Evolutionary conservation across 1,140 invertebrate genomes (phyloP).

Genomic region (Drosophila funebris): DNA sequence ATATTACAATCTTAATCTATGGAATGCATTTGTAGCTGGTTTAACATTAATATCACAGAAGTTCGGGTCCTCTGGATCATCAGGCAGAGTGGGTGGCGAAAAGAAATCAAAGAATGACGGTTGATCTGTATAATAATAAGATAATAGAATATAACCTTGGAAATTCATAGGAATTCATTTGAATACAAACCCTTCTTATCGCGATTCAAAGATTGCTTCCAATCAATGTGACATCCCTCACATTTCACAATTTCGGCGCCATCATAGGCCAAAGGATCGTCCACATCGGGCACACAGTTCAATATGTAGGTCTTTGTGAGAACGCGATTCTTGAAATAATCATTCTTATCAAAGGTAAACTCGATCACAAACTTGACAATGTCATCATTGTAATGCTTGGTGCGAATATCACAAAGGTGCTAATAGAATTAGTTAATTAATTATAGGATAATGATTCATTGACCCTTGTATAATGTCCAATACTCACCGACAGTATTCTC

Average conservation of each 20-base stretch:
- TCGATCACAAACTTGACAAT: conserved; percentile 89
- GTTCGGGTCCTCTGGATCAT: conserved; percentile 54
- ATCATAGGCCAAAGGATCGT: conserved; percentile 95
- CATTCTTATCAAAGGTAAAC: conserved; percentile 95
- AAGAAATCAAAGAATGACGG: conserved; percentile 97
- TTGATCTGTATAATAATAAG: conserved; percentile 3
- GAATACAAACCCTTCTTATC: conserved; percentile 93
- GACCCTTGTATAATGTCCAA: too few relatives aligned
- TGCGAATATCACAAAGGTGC: conserved; percentile 61
- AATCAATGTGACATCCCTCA: conserved; percentile 86
- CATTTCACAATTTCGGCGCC: conserved; percentile 96
- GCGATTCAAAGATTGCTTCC: conserved; percentile 90
- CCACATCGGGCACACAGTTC: conserved; percentile 91
- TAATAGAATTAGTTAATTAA: not conserved
- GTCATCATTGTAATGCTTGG: conserved; percentile 54
- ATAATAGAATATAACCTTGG: not conserved
- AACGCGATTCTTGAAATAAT: conserved; percentile 93
- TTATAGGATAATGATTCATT: not conserved
- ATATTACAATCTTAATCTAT: not conserved
- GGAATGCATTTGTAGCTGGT: not conserved
- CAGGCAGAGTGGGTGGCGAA: conserved; percentile 87
- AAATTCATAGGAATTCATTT: not conserved
- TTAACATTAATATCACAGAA: conserved; percentile 73
- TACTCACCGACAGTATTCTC: conserved; percentile 90
- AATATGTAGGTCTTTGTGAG: conserved; percentile 95